Evolutionary conservation across 1,140 invertebrate genomes (phyloP).

Genomic region (Mizuhopecten yessoensis): DNA sequence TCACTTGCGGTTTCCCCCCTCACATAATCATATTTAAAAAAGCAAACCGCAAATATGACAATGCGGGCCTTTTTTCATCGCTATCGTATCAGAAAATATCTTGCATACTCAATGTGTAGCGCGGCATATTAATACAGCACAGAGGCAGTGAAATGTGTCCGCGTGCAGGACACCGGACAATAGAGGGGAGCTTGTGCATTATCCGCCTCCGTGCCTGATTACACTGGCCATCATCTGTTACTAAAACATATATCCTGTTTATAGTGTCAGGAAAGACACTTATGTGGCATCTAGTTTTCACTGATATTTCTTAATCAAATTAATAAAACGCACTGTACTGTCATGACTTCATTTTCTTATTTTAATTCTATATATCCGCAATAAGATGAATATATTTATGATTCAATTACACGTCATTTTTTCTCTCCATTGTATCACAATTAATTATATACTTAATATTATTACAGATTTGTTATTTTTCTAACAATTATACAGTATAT

Average conservation of each 20-base stretch:
- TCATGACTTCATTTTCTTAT: too few relatives aligned
- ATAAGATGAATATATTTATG: too few relatives aligned
- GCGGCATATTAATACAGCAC: not conserved
- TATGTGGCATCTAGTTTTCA: too few relatives aligned
- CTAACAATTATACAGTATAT: too few relatives aligned
- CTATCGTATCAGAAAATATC: slow-evolving; percentile 27
- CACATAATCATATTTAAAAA: slow-evolving; percentile 21
- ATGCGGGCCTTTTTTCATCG: slow-evolving; percentile 31
- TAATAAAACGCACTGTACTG: too few relatives aligned
- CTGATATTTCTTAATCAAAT: too few relatives aligned
- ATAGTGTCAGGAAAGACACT: not conserved
- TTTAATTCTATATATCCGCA: too few relatives aligned
- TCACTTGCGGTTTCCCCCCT: slow-evolving; percentile 7
- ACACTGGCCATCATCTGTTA: slow-evolving; percentile 21
- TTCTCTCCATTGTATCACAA: too few relatives aligned
- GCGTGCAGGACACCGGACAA: not conserved
- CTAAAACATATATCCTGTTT: not conserved
- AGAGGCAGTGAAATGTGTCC: not conserved
- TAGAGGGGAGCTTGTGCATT: not conserved
- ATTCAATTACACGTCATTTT: too few relatives aligned
- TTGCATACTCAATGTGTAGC: not conserved
- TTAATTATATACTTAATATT: too few relatives aligned
- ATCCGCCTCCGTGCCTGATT: not conserved
- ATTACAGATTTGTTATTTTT: too few relatives aligned
- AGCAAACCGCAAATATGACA: slow-evolving; percentile 27